These are phyloP conservation scores for Chironex yamaguchii DNA, from an alignment of 30 jellyfish, hydroid and myxozoan species.

Conservation along the genomic window DNA sequence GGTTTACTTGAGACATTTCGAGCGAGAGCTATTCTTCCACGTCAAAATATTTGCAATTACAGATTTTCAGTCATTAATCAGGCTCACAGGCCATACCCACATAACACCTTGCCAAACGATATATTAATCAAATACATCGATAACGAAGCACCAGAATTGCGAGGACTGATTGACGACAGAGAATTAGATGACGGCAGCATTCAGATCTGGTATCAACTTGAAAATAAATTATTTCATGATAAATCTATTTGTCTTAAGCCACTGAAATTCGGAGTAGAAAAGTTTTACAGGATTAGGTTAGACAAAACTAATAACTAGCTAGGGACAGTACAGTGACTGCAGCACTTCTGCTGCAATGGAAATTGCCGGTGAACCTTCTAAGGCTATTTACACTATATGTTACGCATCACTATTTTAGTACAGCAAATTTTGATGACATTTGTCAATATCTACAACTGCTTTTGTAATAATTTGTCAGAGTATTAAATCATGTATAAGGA, in stretches of 20 bases:
- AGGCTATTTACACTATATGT: too few species aligned
- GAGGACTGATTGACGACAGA: constrained; percentile 41
- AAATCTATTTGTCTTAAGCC: constrained; percentile 57
- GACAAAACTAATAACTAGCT: too few species aligned
- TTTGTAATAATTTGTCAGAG: too few species aligned
- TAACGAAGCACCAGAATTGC: constrained; percentile 42
- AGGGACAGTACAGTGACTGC: too few species aligned
- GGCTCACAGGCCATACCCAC: constrained; percentile 63
- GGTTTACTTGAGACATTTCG: constrained; percentile 20
- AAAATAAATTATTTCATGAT: constrained; percentile 44
- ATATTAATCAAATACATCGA: constrained; percentile 26
- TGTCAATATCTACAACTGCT: too few species aligned
- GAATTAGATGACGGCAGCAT: constrained; percentile 32
- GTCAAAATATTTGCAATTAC: constrained; percentile 59
- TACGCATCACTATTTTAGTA: too few species aligned
- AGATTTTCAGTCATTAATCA: constrained; percentile 46
- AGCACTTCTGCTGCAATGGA: too few species aligned
- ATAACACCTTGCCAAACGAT: constrained; percentile 50
- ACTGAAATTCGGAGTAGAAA: constrained; percentile 59
- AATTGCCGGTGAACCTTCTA: too few species aligned
- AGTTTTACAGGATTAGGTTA: constrained; percentile 53
- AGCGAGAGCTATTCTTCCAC: constrained; percentile 56
- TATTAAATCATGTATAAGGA: too few species aligned
- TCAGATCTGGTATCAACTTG: constrained; percentile 60
- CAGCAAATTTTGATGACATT: too few species aligned